Evolutionary conservation across 2,888 invertebrate genomes (phyloP), one percentile per base, ranked within the genome.

Genomic region (Melinopterus prodromus): DNA sequence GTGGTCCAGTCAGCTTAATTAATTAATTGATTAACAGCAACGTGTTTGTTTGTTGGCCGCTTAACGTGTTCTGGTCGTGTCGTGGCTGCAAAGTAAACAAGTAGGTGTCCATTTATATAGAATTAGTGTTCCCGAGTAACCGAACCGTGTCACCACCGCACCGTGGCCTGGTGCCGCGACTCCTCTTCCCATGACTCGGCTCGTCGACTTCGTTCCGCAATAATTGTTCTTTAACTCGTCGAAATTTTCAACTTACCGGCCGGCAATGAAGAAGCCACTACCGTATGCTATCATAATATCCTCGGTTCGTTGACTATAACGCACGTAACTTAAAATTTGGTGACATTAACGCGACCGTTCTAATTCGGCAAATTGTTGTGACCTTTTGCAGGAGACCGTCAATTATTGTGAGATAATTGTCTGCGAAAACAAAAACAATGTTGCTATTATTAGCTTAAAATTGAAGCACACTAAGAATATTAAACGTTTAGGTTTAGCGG

Each of bases 91-190:
- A 53, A 53, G 53, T 53, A 53, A 53, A 53, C 53, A 53, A 53
- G 53, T 53, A 53, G 53, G 53, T 53, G 53, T 53, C 53, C 53
- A 53, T 53, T 53, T 53, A 53, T 53, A 53, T 53, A 53, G 53
- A 53, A 53, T 53, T 53, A 53, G 53, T 53, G 53, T 53, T 53
- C 53, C 53, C 53, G 7, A 12, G 9, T 53, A 53, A 53, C 53
- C 53, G 53, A 53, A 53, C 53, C 53, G 53, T 53, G 53, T 53
- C 53, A 53, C 53, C 53, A 53, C 53, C 53, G 53, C 12, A 53
- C 53, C 53, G 53, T 53, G 53, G 53, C 53, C 53, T 53, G 53
- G 7, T 53, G 53, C 53, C 12, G 53, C 7, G 53, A 53, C 53
- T 12, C 7, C 53, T 53, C 53, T 53, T 53, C 53, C 53, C 53